Evolutionary conservation across 1,140 invertebrate genomes (phyloP).

Genomic region (Gryon sp.): DNA sequence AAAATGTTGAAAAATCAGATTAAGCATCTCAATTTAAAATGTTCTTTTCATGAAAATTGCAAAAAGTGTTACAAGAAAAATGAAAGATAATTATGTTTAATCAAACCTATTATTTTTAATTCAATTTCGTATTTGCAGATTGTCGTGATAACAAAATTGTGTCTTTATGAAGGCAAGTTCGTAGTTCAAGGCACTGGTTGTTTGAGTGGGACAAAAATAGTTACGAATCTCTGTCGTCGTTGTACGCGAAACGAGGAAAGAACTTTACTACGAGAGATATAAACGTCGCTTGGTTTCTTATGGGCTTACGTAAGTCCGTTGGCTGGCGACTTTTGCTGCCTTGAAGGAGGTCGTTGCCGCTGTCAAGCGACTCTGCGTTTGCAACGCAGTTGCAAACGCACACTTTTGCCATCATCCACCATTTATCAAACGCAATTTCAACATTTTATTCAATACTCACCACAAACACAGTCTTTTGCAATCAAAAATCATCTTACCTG

Average conservation of each 20-base stretch:
- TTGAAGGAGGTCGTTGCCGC: conserved; percentile 66
- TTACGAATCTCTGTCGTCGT: conserved; percentile 8
- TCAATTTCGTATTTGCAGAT: no score
- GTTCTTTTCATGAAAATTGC: no score
- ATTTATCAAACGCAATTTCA: conserved; percentile 46
- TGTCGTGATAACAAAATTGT: no score
- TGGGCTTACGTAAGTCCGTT: conserved; percentile 59
- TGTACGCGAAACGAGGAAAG: conserved; percentile 11
- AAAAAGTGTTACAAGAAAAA: no score
- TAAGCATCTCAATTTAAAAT: no score
- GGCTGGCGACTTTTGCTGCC: conserved; percentile 59
- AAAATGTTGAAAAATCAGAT: no score
- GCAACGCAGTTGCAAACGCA: conserved; percentile 37
- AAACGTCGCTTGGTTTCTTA: no score
- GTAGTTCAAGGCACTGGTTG: conserved; percentile 47
- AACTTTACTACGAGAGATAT: conserved; percentile 55
- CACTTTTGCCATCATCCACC: conserved; percentile 32
- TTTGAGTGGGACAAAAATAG: conserved; percentile 33
- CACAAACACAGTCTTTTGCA: conserved; percentile 24
- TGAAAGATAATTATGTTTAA: no score
- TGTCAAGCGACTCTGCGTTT: conserved; percentile 35
- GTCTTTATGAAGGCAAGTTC: conserved; percentile 14
- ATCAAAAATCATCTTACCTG: conserved; percentile 41
- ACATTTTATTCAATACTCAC: conserved; percentile 39
- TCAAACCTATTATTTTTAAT: no score